These are phyloP conservation scores for Caenorhabditis wallacei DNA, from an alignment of 2,888 invertebrate genomes.

Conservation along the genomic window DNA sequence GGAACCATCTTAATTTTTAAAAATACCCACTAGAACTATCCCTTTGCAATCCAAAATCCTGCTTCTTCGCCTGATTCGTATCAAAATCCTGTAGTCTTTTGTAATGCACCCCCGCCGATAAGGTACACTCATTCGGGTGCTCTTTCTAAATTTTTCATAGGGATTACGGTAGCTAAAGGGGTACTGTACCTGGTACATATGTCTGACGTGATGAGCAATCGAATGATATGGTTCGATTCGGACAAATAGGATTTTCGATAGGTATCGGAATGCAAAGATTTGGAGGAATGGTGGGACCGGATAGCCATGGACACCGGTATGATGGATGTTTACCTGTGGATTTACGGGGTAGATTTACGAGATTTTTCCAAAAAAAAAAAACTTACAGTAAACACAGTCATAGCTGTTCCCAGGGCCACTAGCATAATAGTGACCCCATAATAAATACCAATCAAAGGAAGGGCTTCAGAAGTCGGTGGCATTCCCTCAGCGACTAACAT, in stretches of 20 bases:
- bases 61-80: slow-evolving; percentile 8
- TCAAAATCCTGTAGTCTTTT: slow-evolving; percentile 51
- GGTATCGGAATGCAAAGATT: slow-evolving; percentile 77
- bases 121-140: slow-evolving; percentile 60
- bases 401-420: slow-evolving; percentile 85
- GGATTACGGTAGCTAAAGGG: not conserved
- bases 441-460: slow-evolving; percentile 88
- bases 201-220: slow-evolving; percentile 80
- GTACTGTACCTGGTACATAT: slow-evolving; percentile 74
- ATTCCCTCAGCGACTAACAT: slow-evolving; percentile 92
- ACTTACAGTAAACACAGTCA: slow-evolving; percentile 88
- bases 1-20: too few relatives aligned
- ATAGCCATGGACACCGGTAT: slow-evolving; percentile 80
- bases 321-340: slow-evolving; percentile 89
- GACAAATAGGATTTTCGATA: slow-evolving; percentile 78
- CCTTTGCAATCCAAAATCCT: slow-evolving; percentile 27
- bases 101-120: slow-evolving; percentile 51
- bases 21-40: slow-evolving; percentile 36
- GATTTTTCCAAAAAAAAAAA: too few relatives aligned
- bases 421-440: slow-evolving; percentile 86
- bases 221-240: slow-evolving; percentile 80
- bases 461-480: slow-evolving; percentile 90
- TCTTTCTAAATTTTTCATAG: slow-evolving; percentile 62
- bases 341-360: too few relatives aligned
- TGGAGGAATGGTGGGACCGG: slow-evolving; percentile 80